Evolutionary conservation across 2,888 invertebrate genomes (phyloP).

Genomic region (Dinocampus coccinellae): DNA sequence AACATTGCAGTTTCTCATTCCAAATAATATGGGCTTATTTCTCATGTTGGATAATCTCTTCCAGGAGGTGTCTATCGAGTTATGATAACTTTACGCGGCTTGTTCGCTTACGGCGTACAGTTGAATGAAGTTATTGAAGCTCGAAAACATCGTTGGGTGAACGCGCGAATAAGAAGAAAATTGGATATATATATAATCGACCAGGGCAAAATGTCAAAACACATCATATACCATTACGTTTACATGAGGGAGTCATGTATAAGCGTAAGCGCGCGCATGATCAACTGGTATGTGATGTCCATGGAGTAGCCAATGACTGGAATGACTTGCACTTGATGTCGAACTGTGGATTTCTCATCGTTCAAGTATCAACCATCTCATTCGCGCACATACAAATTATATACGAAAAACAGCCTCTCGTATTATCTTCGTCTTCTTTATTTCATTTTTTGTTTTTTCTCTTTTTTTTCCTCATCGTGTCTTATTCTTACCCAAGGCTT

Average conservation of each 20-base stretch:
- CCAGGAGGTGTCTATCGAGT: slow-evolving; percentile 43
- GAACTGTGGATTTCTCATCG: slow-evolving; percentile 59
- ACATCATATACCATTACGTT: too few species aligned
- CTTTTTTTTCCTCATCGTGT: slow-evolving; percentile 34
- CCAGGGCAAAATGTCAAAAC: slow-evolving; percentile 67
- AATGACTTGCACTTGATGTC: slow-evolving; percentile 68
- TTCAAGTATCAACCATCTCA: slow-evolving; percentile 42
- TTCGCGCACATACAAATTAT: slow-evolving; percentile 24
- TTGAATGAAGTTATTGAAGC: slow-evolving; percentile 40
- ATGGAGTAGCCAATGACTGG: slow-evolving; percentile 67
- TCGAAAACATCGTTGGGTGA: slow-evolving; percentile 33
- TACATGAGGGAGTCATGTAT: slow-evolving; percentile 27
- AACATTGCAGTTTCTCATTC: slow-evolving; percentile 31
- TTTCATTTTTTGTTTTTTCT: too few species aligned
- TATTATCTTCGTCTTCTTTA: slow-evolving; percentile 31
- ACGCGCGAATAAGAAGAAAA: background rate
- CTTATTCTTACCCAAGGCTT: slow-evolving; percentile 33
- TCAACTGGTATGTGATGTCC: slow-evolving; percentile 54
- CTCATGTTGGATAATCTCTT: slow-evolving; percentile 23
- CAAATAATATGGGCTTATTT: slow-evolving; percentile 10
- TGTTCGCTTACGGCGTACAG: slow-evolving; percentile 36
- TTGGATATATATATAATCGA: background rate
- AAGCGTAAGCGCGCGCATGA: slow-evolving; percentile 17
- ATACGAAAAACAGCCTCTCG: slow-evolving; percentile 9
- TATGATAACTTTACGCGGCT: slow-evolving; percentile 50